phyloP scores from a whole-genome alignment of 2,888 invertebrate species.

The Nipponacmea schrenckii region DNA sequence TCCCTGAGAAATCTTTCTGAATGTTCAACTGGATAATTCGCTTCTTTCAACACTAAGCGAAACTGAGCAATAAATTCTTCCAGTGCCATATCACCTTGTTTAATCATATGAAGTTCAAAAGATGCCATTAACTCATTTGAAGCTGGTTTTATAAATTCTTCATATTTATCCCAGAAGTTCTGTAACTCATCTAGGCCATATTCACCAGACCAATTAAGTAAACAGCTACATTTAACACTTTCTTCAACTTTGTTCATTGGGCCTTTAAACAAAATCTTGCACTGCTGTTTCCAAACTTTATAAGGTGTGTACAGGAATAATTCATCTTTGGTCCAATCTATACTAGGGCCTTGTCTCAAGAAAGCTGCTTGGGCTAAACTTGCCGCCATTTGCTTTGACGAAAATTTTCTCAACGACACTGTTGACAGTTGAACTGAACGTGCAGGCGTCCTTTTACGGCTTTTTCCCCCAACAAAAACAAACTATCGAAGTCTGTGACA shows the following conservation, averaged over 20 bases:
- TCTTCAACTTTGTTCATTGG: too few species aligned
- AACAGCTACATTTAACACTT: background rate
- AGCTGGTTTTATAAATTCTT: slow-evolving; percentile 3
- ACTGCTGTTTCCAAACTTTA: too few species aligned
- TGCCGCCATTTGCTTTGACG: slow-evolving; percentile 3
- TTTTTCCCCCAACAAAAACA: too few species aligned
- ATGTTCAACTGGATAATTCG: background rate
- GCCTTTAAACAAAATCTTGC: too few species aligned
- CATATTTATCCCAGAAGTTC: background rate
- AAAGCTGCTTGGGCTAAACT: background rate
- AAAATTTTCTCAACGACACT: background rate
- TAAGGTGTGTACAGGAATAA: too few species aligned
- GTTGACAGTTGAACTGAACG: background rate
- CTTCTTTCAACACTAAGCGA: background rate
- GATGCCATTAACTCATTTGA: slow-evolving; percentile 7
- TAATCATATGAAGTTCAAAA: background rate
- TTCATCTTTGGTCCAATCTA: background rate
- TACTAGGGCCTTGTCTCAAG: background rate
- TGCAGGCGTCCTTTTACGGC: too few species aligned
- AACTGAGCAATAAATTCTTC: background rate
- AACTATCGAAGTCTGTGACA: too few species aligned
- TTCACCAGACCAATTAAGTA: background rate
- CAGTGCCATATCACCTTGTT: background rate
- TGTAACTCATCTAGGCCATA: background rate
- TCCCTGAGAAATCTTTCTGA: background rate